A percentile compares a stretch with the other conserved stretches of the same genome.
These are phyloP conservation scores for Coregonus ussuriensis DNA, from an alignment of 2,797 vertebrate genomes.

Conservation along the genomic window DNA sequence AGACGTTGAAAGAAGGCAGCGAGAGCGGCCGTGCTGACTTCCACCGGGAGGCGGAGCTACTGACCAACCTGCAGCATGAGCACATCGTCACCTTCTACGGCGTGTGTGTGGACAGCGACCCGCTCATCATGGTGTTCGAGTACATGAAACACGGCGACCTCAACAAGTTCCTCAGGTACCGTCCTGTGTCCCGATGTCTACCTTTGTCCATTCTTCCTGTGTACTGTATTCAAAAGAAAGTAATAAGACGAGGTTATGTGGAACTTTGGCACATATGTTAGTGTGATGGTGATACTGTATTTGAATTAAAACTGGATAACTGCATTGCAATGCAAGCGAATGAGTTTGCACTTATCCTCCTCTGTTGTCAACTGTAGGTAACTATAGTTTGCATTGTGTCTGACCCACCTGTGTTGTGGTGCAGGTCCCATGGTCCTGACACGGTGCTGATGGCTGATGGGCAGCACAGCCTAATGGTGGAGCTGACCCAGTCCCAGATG, in stretches of 20 bases:
- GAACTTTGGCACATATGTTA: neutral
- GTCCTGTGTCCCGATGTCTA: no score
- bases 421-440: conserved; percentile 94
- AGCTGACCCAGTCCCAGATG: conserved; percentile 98
- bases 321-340: neutral
- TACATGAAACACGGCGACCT: conserved; percentile 99
- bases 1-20: conserved; percentile 97
- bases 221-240: no score
- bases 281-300: neutral
- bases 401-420: neutral
- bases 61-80: conserved; percentile 96
- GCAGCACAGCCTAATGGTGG: conserved; percentile 83
- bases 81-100: conserved; percentile 98
- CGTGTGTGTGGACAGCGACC: conserved; percentile 96
- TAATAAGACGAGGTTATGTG: no score
- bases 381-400: neutral
- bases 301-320: neutral
- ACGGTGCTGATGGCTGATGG: conserved; percentile 95
- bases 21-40: conserved; percentile 97
- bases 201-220: neutral
- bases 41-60: conserved; percentile 93
- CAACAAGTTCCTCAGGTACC: conserved; percentile 98
- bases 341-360: neutral
- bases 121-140: conserved; percentile 99
- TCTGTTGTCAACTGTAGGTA: neutral